Conservation (phyloP, 2,797 vertebrate species). For the Cyprinodon diabolis region DNA sequence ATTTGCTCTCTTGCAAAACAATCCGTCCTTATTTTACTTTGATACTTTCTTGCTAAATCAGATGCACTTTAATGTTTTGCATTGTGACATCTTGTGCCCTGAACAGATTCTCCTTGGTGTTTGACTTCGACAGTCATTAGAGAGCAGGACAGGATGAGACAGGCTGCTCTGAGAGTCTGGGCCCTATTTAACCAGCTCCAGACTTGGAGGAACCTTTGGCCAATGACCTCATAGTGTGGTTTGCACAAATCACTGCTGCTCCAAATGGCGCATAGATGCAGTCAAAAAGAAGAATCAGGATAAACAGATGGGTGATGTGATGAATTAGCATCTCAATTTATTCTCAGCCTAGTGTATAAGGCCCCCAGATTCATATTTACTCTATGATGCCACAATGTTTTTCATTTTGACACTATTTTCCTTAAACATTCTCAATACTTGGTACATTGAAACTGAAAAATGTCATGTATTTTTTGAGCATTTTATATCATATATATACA, state of each 20-base stretch:
- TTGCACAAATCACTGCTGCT: constrained; percentile 70
- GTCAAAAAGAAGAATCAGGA: constrained; percentile 52
- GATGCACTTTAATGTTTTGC: constrained; percentile 7
- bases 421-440: neutral
- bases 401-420: constrained; percentile 18
- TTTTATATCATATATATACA: neutral
- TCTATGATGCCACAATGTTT: constrained; percentile 22
- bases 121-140: constrained; percentile 43
- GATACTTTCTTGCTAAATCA: constrained; percentile 13
- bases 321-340: constrained; percentile 59
- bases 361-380: constrained; percentile 27
- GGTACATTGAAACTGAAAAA: neutral
- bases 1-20: constrained; percentile 24
- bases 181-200: constrained; percentile 76
- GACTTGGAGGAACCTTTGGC: constrained; percentile 80
- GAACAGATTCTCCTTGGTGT: constrained; percentile 4
- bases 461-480: neutral
- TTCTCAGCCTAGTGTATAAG: constrained; percentile 25
- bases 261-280: constrained; percentile 69
- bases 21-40: constrained; percentile 8
- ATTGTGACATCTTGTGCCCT: constrained; percentile 7
- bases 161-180: constrained; percentile 68
- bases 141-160: constrained; percentile 65
- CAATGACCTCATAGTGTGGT: constrained; percentile 80
- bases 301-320: constrained; percentile 60